These are phyloP conservation scores for Raja brachyura DNA, from an alignment of 2,113 vertebrate genomes.

Conservation along the genomic window DNA sequence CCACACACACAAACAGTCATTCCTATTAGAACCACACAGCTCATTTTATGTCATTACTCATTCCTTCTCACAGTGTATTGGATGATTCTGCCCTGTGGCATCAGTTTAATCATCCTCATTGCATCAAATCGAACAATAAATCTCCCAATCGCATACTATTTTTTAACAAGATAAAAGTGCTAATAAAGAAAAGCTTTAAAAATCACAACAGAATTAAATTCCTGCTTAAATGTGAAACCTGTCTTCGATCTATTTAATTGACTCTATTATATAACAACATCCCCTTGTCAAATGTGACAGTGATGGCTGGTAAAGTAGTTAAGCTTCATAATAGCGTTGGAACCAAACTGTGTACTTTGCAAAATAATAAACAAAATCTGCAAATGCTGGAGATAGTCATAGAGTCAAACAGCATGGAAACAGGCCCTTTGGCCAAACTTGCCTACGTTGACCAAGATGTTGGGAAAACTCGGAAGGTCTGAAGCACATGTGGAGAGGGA, in stretches of 20 bases:
- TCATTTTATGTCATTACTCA: constrained; percentile 33
- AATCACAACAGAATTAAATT: constrained; percentile 17
- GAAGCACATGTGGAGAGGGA: too few species aligned
- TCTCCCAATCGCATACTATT: background rate
- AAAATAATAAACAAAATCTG: background rate
- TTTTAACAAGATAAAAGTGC: background rate
- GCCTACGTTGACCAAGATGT: too few species aligned
- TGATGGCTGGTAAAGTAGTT: background rate
- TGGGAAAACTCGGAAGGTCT: too few species aligned
- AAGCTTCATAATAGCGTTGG: background rate
- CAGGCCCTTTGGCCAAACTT: too few species aligned
- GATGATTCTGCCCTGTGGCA: constrained; percentile 20
- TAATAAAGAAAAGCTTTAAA: background rate
- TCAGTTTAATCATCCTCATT: constrained; percentile 19
- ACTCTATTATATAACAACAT: background rate
- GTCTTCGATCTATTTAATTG: constrained; percentile 19
- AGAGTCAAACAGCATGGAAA: too few species aligned
- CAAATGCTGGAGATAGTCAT: too few species aligned
- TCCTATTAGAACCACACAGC: constrained; percentile 45
- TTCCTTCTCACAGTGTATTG: constrained; percentile 15
- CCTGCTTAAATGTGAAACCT: background rate
- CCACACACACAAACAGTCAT: constrained; percentile 52
- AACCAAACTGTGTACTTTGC: background rate
- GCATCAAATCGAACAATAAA: background rate
- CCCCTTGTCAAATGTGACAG: constrained; percentile 19